Base-by-base conservation (phyloP, 1,140 invertebrate genomes). In the Hylyphantes graminicola region DNA sequence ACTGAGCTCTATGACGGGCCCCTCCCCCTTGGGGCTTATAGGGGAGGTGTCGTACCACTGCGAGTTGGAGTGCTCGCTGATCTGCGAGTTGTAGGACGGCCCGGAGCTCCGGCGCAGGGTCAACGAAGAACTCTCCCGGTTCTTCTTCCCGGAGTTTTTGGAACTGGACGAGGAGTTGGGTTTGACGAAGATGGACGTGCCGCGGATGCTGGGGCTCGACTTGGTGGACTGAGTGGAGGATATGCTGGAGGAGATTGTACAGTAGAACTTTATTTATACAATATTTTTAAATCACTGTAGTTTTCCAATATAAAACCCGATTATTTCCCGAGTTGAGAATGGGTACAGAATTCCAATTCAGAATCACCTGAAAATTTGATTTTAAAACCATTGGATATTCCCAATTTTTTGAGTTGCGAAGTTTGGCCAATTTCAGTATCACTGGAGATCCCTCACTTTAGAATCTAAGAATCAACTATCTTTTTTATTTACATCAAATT, bases 1-100 rank as follows among this genome's bases (percentile, higher is more conserved):
- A 77, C 67, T 86, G 19, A 87, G 65, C 67, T 87, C 87, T 12
- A 86, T 86, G 5, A 83, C 63, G 59, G 85, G 75, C 0, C 76
- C 67, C 53, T 83, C 78, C 55, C 51, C 35, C 67, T 78, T 86
- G 10, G 63, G 53, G 63, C 64, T 59, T 67, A 61, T 68, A 17
- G 79, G 72, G 11, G 82, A 82, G 70, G 65, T 72, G 54, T 86
- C 85, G 70, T 88, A 87, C 87, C 87, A 87, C 67, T 86, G 86
- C 2, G 86, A 81, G 54, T 86, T 85, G n/a, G 86, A 87, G 51
- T 84, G 73, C 19, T 72, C 63, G 21, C 61, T 19, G 19, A 63
- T 79, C 13, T 75, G 57, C 21, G 57, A 67, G 8, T 70, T 21
- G 9, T 74, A 51, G 9, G 78, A 73, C 48, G 81, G 7, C 57